Evolutionary conservation across 2,888 invertebrate genomes (phyloP), one percentile per base, ranked within the genome.

Genomic region (Tanypteryx hageni): DNA sequence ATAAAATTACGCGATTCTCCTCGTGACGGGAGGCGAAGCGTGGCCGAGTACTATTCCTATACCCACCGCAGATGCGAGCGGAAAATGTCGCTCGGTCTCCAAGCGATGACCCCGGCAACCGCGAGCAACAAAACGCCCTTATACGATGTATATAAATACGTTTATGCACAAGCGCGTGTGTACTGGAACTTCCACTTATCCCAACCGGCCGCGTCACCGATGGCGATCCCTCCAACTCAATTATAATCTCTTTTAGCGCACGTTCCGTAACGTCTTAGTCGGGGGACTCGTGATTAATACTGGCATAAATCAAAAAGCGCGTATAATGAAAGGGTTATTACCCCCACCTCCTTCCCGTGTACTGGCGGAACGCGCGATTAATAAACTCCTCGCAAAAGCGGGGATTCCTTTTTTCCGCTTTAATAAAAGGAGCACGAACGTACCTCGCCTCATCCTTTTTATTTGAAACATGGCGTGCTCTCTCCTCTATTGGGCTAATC

Each of bases 211-310:
- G 22, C 76, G 76, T 76, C 76, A 76, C 76, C 16, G 76, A 76
- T n/a, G 22, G 64, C 64, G 64, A 64, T n/a, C 64, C 13, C 64
- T 64, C 76, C 76, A 76, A 27, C 76, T 76, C 76, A 76, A 76
- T 76, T 76, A 76, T 76, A 76, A 76, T 76, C 76, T 76, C 27
- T 22, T 76, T 76, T 76, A 76, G 76, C 76, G 27, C 76, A 27
- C 76, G 76, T 76, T 76, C 76, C 27, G 76, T 76, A 76, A 76
- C 76, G 76, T 76, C 76, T 76, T 76, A 76, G 76, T 76, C 76
- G 22, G 44, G 5, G 44, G 44, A 44, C 22, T 64, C 76, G 22
- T 76, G 76, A 76, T 76, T 76, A 76, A 76, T 76, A 76, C 76
- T 13, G 22, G 76, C 76, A 76, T 76, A 76, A 76, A 76, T 76